phyloP scores from a whole-genome alignment of 2,113 vertebrate species.

The Poicephalus meyeri region DNA sequence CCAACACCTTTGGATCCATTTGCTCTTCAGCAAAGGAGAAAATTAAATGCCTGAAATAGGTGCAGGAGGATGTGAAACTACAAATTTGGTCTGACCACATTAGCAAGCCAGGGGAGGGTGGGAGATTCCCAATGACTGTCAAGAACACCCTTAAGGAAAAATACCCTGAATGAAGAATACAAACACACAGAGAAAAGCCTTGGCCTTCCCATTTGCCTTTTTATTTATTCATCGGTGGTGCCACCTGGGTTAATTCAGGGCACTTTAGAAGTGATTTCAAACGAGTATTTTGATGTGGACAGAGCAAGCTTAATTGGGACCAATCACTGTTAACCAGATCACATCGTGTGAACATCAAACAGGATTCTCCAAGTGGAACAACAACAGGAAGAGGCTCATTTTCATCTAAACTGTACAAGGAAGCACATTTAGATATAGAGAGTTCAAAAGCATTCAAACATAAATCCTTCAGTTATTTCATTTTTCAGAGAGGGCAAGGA shows the following conservation, averaged over 20 bases:
- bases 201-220: background rate
- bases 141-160: background rate
- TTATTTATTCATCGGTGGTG: background rate
- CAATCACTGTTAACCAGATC: background rate
- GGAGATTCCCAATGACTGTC: background rate
- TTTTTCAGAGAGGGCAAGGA: background rate
- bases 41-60: background rate
- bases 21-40: background rate
- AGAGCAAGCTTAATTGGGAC: background rate
- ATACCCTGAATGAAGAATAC: background rate
- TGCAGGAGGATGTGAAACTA: background rate
- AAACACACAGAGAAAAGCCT: background rate
- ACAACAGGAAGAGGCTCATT: background rate
- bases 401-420: background rate
- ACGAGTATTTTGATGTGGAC: background rate
- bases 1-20: background rate
- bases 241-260: background rate
- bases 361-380: background rate
- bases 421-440: background rate
- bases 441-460: background rate
- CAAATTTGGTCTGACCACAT: background rate
- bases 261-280: background rate
- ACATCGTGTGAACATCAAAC: background rate
- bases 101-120: background rate
- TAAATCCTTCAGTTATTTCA: background rate